A percentile compares a stretch with the other conserved stretches of the same genome.
Evolutionary conservation across 2,797 vertebrate genomes (phyloP).

Genomic region (Phylloscopus collybita): DNA sequence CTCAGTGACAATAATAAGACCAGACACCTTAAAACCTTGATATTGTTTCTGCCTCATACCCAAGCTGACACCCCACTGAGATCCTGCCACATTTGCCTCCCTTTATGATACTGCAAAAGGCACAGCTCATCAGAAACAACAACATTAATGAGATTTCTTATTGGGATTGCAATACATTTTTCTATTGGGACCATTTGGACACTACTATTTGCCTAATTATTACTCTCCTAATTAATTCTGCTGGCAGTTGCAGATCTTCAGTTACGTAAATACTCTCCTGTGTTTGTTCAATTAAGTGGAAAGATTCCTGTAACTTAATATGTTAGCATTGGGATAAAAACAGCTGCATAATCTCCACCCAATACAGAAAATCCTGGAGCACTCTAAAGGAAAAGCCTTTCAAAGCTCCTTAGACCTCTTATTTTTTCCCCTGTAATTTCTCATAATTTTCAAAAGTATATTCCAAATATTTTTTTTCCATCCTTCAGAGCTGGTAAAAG

Average conservation of each 20-base stretch:
- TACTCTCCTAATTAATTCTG: slow-evolving; percentile 57
- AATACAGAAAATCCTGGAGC: background rate
- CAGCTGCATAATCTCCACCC: background rate
- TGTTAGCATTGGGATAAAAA: slow-evolving; percentile 11
- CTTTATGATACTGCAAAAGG: slow-evolving; percentile 1
- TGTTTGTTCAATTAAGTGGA: slow-evolving; percentile 59
- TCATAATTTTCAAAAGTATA: background rate
- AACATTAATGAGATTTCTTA: slow-evolving; percentile 47
- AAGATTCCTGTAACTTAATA: slow-evolving; percentile 41
- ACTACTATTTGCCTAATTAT: slow-evolving; percentile 51
- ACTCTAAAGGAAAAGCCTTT: background rate
- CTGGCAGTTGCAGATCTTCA: slow-evolving; percentile 39
- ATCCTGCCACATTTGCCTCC: slow-evolving; percentile 9
- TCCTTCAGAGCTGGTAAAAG: background rate
- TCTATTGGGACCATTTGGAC: slow-evolving; percentile 39
- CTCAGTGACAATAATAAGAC: background rate
- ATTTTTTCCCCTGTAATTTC: background rate
- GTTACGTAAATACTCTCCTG: slow-evolving; percentile 43
- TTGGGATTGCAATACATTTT: slow-evolving; percentile 28
- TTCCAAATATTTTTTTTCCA: background rate
- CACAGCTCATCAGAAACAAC: slow-evolving; percentile 13
- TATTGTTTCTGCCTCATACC: slow-evolving; percentile 38
- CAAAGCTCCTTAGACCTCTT: background rate
- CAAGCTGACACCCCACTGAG: slow-evolving; percentile 36
- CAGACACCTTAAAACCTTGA: slow-evolving; percentile 50